A percentile compares a stretch with the other conserved stretches of the same genome.
phyloP scores from a whole-genome alignment of 2,888 invertebrate species.

The Drosophila fungiperda region DNA sequence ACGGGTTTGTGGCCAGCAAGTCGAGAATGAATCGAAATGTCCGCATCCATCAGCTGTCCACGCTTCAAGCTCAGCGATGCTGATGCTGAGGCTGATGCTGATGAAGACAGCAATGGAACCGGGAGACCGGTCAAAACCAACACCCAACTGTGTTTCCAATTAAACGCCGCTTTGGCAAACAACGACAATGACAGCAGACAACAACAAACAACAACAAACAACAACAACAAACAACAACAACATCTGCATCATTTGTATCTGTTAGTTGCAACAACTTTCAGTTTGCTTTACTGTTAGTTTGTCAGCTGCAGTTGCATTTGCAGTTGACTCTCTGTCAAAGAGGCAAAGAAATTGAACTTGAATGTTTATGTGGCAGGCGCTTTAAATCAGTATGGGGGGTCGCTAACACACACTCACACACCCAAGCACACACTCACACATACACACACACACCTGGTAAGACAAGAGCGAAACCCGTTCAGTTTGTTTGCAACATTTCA shows the following conservation, averaged over 20 bases:
- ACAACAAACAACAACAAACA: conserved; percentile 28
- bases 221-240: conserved; percentile 28
- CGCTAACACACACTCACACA: neutral
- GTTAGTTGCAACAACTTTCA: conserved; percentile 75
- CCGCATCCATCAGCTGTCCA: conserved; percentile 78
- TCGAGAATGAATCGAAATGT: conserved; percentile 65
- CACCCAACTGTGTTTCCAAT: conserved; percentile 81
- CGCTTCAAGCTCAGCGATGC: conserved; percentile 41
- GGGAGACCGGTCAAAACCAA: conserved; percentile 74
- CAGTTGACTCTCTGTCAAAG: conserved; percentile 26
- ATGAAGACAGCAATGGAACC: conserved; percentile 62
- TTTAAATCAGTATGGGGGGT: conserved; percentile 48
- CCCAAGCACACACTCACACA: neutral
- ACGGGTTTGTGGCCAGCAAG: conserved; percentile 53
- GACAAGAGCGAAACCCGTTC: conserved; percentile 12
- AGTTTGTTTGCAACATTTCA: conserved; percentile 54
- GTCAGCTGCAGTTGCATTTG: conserved; percentile 26
- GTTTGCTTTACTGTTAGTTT: conserved; percentile 75
- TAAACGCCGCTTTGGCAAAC: conserved; percentile 72
- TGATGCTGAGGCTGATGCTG: conserved; percentile 48
- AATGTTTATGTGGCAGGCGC: conserved; percentile 69
- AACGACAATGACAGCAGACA: conserved; percentile 28
- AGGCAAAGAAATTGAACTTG: conserved; percentile 73
- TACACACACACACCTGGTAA: neutral
- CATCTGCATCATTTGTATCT: conserved; percentile 51